Evolutionary conservation across 2,888 invertebrate genomes (phyloP).

Genomic region (Drosophila meridionalis): DNA sequence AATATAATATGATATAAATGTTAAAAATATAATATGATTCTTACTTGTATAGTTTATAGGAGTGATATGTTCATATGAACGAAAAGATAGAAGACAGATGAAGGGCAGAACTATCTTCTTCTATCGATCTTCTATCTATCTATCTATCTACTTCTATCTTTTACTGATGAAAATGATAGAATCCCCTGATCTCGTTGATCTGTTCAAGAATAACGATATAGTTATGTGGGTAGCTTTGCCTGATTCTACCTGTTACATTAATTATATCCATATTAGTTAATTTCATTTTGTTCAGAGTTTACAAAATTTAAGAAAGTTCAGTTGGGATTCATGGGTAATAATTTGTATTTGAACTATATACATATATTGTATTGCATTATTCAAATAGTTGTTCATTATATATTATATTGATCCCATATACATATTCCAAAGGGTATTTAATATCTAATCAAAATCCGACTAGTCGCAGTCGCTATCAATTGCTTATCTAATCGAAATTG

Average conservation of each 20-base stretch:
- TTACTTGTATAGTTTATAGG: neutral
- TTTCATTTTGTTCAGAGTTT: no score
- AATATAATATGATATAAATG: neutral
- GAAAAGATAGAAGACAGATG: neutral
- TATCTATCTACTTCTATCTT: no score
- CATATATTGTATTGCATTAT: neutral
- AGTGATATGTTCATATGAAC: neutral
- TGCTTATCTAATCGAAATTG: slow-evolving; percentile 56
- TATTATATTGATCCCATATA: neutral
- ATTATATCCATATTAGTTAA: no score
- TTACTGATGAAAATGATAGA: no score
- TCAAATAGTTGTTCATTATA: neutral
- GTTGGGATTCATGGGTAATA: no score
- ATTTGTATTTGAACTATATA: no score
- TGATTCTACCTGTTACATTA: no score
- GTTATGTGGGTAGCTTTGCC: no score
- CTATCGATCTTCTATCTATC: no score
- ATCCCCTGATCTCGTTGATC: no score
- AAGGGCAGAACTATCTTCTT: neutral
- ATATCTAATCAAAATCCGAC: neutral
- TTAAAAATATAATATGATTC: neutral
- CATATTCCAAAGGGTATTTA: neutral
- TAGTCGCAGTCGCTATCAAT: neutral
- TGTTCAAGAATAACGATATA: no score
- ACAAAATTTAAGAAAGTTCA: no score